Conservation (phyloP, 2,888 invertebrate genomes). For the Tachystola acroxantha region DNA sequence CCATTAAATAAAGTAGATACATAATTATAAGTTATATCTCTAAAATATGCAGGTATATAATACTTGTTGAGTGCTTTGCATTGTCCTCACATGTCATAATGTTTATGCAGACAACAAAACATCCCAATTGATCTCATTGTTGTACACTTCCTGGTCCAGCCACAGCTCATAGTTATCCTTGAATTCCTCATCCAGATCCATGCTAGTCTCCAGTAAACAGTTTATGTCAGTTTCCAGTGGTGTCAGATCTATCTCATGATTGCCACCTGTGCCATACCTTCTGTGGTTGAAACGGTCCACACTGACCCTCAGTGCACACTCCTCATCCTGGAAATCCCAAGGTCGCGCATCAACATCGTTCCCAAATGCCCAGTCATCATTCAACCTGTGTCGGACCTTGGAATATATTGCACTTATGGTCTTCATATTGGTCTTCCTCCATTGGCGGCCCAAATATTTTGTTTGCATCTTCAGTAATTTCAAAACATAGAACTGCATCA, state of each 20-base stretch:
- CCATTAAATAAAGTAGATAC: slow-evolving; percentile 3
- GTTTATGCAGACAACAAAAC: slow-evolving; percentile 53
- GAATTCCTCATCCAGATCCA: slow-evolving; percentile 94
- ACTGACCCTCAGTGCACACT: slow-evolving; percentile 94
- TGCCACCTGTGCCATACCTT: slow-evolving; percentile 83
- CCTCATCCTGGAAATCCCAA: slow-evolving; percentile 99
- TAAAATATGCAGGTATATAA: not conserved
- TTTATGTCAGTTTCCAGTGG: slow-evolving; percentile 89
- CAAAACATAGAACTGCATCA: slow-evolving; percentile 98
- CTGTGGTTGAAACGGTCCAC: slow-evolving; percentile 98
- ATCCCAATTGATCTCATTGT: slow-evolving; percentile 90
- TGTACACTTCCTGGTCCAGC: slow-evolving; percentile 98
- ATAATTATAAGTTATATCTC: not conserved
- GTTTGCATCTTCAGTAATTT: slow-evolving; percentile 99
- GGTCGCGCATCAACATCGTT: slow-evolving; percentile 98
- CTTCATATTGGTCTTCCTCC: slow-evolving; percentile 99
- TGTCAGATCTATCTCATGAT: slow-evolving; percentile 78
- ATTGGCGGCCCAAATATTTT: slow-evolving; percentile 98
- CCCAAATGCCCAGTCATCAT: slow-evolving; percentile 99
- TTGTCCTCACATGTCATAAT: not conserved
- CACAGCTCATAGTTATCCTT: slow-evolving; percentile 95
- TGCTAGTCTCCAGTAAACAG: slow-evolving; percentile 86
- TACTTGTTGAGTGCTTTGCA: not conserved
- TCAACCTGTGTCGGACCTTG: slow-evolving; percentile 96
- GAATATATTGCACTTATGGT: slow-evolving; percentile 99